Evolutionary conservation across 1,140 invertebrate genomes (phyloP), one percentile per base, ranked within the genome.

Genomic region (Formica exsecta): DNA sequence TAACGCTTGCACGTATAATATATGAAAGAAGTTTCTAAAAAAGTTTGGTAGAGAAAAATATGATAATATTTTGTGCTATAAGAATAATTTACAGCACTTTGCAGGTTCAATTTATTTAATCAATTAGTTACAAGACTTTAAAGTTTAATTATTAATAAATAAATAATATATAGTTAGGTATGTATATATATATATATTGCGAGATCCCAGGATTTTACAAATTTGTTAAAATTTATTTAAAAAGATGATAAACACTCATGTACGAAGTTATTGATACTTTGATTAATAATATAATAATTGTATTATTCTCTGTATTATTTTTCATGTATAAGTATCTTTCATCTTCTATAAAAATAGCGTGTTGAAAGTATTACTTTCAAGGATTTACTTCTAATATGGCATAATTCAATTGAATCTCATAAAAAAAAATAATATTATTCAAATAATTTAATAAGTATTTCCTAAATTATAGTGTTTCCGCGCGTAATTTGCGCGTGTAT

Each of bases 401-500:
- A 70, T 79, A 80, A 68, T 22, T 41, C 16, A 1, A 54, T n/a
- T 38, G 22, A 6, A 62, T 41, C 41, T 36, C 19, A 11, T 66
- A 79, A 66, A 66, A 13, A 76, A 32, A 4, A 9, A 22, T n/a
- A 6, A 51, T 22, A 5, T 6, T 51, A 16, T 7, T 13, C 61
- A n/a, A 9, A 6, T 65, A 61, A 74, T 62, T 29, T 29, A 29
- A 29, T 29, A 29, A 29, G 29, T 62, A 62, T 62, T 62, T 29
- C 16, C 16, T 0, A 16, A 51, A 71, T 73, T n/a, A 73, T 13
- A 59, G 13, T 81, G 9, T 81, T 71, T 81, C 38, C 41, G 19
- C 22, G 36, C 7, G 7, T 51, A 61, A 73, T 81, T 81, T 61
- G 25, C 13, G 71, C 19, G 38, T 44, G 13, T 71, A 81, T 81